Evolutionary conservation across 37 sponge, comb jelly and placozoan species (phyloP), one percentile per base, ranked within the genome.

Genomic region (Corticium candelabrum): DNA sequence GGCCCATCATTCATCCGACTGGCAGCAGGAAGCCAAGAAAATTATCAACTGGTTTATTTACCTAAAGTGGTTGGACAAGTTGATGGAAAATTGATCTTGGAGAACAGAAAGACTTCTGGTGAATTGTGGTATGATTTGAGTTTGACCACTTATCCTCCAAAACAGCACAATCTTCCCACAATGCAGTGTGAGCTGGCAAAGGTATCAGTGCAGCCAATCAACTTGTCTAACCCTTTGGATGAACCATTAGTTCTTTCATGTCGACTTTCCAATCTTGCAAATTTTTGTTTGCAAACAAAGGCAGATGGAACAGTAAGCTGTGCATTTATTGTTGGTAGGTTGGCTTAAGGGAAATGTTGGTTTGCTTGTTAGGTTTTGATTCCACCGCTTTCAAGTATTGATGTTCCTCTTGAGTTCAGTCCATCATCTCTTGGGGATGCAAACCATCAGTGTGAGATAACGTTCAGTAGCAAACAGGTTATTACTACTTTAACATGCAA

Each of bases 101-200:
- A 35, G 30, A 77, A 77, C 69, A 50, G 15, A 21, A 27, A 11
- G 62, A 50, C 79, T 38, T 84, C 80, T 78, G 96, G 89, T 36
- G 96, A 95, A 77, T 82, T 95, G 41, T 89, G 90, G 91, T 90
- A 88, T 57, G 40, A 87, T 43, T 69, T 95, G 62, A 57, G 77
- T 72, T 84, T 95, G 37, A 74, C 57, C 37, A 90, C 90, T 21
- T 40, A 70, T 41, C 77, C 86, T 21, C 96, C 96, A 4, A 41
- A 82, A n/a, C 88, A 86, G 3, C 79, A 86, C 0, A 27, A 33
- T 0, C 37, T 91, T n/a, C 83, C 87, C 3, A 3, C 37, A 27
- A 40, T 89, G 68, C 39, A 69, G 2, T 85, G 88, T 83, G 88
- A 89, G 40, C 81, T 95, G 34, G 96, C 92, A 43, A 86, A 80